Base-by-base conservation (phyloP, 2,113 vertebrate genomes). In the Limanda limanda region DNA sequence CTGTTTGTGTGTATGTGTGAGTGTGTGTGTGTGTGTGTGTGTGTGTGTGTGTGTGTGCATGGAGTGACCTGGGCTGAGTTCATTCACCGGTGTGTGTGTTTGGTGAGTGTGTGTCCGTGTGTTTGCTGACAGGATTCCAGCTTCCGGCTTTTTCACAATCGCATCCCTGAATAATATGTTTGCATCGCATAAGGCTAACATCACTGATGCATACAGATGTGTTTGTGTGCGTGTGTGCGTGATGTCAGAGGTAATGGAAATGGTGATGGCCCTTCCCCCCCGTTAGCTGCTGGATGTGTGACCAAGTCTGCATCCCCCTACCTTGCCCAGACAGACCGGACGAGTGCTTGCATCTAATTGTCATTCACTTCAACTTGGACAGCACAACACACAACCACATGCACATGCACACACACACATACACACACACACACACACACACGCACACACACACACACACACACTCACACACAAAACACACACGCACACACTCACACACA, bases 261-360 rank as follows among this genome's bases (percentile, higher is more conserved):
- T 63, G 48, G 40, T 70, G 72, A 68, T 42, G 45, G 12, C 60
- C 85, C 78, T 47, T 40, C 75, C 81, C 85, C 40, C 37, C 11
- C 7, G 2, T 45, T 20, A 14, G 27, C 61, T 64, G 45, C 81
- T 77, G 90, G 90, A 85, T 90, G 89, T 86, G 76, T 86, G 71
- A 87, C 71, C 58, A 71, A 67, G 90, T 89, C 83, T 85, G 74
- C 65, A 40, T 82, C 77, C 82, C 20, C 12, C 86, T 92, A 91
- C 91, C 88, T 91, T 85, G 76, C 52, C 87, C 93, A 94, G 94
- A 95, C 93, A 76, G 80, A 95, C 93, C 70, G 74, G 86, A 94
- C 94, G 91, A 92, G 93, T 92, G 90, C 81, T 87, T 88, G 85
- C 89, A 92, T 93, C 88, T 85, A 91, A 92, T 93, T 89, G 87